Percentiles rank a stretch among this genome's conserved stretches.
These are phyloP conservation scores for Mythimna vitellina DNA, from an alignment of 2,888 invertebrate genomes.

Conservation along the genomic window DNA sequence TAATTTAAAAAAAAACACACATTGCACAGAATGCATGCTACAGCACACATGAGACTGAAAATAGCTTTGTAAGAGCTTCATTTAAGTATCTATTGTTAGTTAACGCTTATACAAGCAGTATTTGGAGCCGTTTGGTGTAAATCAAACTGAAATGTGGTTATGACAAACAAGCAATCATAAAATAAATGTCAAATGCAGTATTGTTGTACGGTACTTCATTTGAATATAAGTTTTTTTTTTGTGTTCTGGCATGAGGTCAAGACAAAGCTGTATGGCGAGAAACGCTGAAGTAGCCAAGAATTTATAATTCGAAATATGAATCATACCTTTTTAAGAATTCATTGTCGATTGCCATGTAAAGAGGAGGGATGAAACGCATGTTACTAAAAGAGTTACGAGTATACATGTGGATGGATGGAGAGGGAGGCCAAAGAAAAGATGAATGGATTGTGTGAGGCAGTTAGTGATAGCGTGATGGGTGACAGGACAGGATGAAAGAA, in stretches of 20 bases:
- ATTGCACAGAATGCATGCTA: no score
- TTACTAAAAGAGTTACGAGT: no score
- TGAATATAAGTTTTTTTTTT: conserved; percentile 26
- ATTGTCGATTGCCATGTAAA: background rate
- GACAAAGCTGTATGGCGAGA: background rate
- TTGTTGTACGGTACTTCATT: conserved; percentile 25
- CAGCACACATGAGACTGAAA: conserved; percentile 36
- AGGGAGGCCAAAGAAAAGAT: no score
- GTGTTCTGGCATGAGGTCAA: conserved; percentile 38
- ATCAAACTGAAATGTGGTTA: conserved; percentile 38
- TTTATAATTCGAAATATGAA: conserved; percentile 7
- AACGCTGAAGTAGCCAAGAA: conserved; percentile 22
- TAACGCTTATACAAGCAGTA: conserved; percentile 33
- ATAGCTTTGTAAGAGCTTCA: conserved; percentile 15
- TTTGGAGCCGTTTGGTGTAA: conserved; percentile 35
- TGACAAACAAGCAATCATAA: conserved; percentile 22
- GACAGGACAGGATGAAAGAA: no score
- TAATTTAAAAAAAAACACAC: no score
- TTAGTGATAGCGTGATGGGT: no score
- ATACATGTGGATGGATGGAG: no score
- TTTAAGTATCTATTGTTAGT: conserved; percentile 49
- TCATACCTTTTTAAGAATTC: conserved; percentile 7
- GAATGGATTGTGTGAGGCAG: no score
- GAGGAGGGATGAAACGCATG: no score
- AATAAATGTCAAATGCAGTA: conserved; percentile 25